Evolutionary conservation across 2,113 vertebrate species (phyloP).

Genomic region (Pogonocichla stellata): DNA sequence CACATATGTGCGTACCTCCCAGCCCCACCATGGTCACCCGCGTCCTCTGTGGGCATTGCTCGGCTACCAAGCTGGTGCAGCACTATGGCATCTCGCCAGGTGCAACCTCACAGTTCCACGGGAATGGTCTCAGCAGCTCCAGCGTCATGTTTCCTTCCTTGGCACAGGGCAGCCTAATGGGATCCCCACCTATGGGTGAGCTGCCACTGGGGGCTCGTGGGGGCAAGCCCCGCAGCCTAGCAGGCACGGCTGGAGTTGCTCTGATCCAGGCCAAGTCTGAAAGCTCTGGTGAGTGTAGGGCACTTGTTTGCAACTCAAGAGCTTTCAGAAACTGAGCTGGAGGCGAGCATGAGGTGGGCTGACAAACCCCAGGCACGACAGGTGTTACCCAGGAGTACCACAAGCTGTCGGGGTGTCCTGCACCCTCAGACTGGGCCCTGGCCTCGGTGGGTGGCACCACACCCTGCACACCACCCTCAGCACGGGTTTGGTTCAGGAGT

Average conservation of each 20-base stretch:
- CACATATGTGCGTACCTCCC: accelerated
- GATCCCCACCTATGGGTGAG: not conserved
- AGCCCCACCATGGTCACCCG: not conserved
- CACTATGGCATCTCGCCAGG: accelerated
- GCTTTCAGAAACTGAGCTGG: not conserved
- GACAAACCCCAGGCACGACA: not conserved
- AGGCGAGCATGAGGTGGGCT: not conserved
- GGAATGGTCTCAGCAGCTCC: not conserved
- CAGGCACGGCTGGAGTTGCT: not conserved
- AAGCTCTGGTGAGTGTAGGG: not conserved
- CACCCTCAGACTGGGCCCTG: not conserved
- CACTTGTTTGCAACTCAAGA: not conserved
- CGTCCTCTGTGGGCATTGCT: not conserved
- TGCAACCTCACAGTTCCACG: not conserved
- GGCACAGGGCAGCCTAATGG: not conserved
- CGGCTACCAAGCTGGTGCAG: not conserved
- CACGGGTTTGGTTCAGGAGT: not conserved
- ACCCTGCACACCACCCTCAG: not conserved
- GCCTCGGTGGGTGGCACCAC: accelerated
- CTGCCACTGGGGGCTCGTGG: not conserved
- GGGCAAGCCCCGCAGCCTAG: not conserved
- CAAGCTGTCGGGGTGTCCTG: accelerated
- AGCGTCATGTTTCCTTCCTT: accelerated
- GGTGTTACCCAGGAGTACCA: not conserved
- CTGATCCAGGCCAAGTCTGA: not conserved